phyloP scores from a whole-genome alignment of 2,888 invertebrate species.

The Eilema caniola region DNA sequence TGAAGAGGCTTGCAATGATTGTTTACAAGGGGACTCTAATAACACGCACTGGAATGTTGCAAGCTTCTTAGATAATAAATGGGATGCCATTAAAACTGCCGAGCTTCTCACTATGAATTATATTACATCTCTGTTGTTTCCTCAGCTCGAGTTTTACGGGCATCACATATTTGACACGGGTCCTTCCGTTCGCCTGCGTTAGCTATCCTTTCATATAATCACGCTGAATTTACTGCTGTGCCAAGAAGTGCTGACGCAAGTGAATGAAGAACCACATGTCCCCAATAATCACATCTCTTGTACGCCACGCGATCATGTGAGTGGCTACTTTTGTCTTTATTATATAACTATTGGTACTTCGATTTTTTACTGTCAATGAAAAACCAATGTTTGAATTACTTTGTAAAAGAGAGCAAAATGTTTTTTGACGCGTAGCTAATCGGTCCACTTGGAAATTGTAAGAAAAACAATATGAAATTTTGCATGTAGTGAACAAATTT shows the following conservation, averaged over 20 bases:
- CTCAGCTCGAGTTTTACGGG: slow-evolving; percentile 48
- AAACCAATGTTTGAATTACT: slow-evolving; percentile 54
- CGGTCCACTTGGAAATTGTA: slow-evolving; percentile 68
- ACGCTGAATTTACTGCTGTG: slow-evolving; percentile 31
- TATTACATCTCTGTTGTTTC: slow-evolving; percentile 26
- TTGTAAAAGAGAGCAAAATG: slow-evolving; percentile 69
- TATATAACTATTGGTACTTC: slow-evolving; percentile 65
- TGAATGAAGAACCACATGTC: slow-evolving; percentile 47
- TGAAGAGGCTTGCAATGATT: slow-evolving; percentile 59
- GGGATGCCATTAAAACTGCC: slow-evolving; percentile 55
- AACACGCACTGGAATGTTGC: slow-evolving; percentile 55
- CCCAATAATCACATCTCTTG: slow-evolving; percentile 61
- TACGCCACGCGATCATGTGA: slow-evolving; percentile 64
- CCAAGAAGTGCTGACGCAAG: slow-evolving; percentile 38
- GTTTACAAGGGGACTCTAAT: slow-evolving; percentile 59
- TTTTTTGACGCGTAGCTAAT: slow-evolving; percentile 73
- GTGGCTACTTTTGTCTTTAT: slow-evolving; percentile 71
- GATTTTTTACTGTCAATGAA: slow-evolving; percentile 62
- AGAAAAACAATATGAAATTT: slow-evolving; percentile 27
- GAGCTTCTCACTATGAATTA: slow-evolving; percentile 22
- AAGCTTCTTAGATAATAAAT: slow-evolving; percentile 53
- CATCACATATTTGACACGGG: slow-evolving; percentile 35
- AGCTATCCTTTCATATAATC: slow-evolving; percentile 26
- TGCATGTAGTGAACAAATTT: slow-evolving; percentile 62
- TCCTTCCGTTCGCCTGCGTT: slow-evolving; percentile 43